Evolutionary conservation across 1,140 invertebrate genomes (phyloP).

Genomic region (Phortica variegata): DNA sequence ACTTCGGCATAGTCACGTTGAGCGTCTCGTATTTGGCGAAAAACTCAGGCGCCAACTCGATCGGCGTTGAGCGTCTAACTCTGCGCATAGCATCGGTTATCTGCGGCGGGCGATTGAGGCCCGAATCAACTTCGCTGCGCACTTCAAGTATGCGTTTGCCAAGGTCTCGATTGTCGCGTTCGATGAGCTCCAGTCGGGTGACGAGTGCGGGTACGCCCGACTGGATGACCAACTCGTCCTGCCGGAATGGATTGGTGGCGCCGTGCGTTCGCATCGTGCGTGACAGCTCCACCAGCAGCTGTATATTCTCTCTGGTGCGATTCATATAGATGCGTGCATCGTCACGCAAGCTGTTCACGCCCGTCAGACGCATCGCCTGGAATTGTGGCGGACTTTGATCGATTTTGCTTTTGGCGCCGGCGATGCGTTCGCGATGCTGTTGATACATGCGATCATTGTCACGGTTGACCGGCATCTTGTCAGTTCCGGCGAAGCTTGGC

Average conservation of each 20-base stretch:
- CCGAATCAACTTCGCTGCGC: constrained; percentile 24
- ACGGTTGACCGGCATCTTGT: neutral
- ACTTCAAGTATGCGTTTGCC: constrained; percentile 19
- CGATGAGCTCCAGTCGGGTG: constrained; percentile 18
- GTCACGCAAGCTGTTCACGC: constrained; percentile 14
- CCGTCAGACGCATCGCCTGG: constrained; percentile 21
- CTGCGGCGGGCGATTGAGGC: neutral
- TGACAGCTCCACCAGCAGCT: constrained; percentile 23
- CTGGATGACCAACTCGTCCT: constrained; percentile 6
- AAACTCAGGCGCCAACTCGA: constrained; percentile 13
- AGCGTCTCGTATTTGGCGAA: constrained; percentile 30
- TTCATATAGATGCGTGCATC: constrained; percentile 30
- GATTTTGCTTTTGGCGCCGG: constrained; percentile 11
- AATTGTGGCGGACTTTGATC: constrained; percentile 21
- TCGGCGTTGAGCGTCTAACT: neutral
- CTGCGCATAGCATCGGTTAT: neutral
- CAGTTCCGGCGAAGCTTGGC: no score
- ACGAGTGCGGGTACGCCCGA: constrained; percentile 19
- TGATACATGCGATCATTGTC: constrained; percentile 15
- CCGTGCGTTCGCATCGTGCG: constrained; percentile 30
- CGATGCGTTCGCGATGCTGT: constrained; percentile 31
- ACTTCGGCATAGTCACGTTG: constrained; percentile 18
- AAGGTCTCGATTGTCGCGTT: constrained; percentile 20
- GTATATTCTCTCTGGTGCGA: constrained; percentile 33
- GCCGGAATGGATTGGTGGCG: constrained; percentile 29